Percentiles rank a stretch among this genome's conserved stretches.
Conservation (phyloP, 1,140 invertebrate species). For the Lordiphosa mommai region DNA sequence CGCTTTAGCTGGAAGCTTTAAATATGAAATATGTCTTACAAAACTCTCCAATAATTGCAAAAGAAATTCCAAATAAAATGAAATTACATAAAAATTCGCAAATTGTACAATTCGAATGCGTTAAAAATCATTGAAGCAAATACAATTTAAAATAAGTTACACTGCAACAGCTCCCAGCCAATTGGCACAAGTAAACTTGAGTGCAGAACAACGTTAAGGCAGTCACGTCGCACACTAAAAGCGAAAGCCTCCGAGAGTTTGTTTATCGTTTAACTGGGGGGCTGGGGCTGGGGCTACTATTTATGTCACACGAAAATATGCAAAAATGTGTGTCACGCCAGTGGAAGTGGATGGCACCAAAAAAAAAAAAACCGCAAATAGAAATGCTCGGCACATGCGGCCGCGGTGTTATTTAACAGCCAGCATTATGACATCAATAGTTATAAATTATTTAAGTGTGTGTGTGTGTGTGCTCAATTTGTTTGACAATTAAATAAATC, state of each 20-base stretch:
- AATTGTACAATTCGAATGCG: constrained; percentile 10
- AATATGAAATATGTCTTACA: too few relatives aligned
- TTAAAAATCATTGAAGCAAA: constrained; percentile 4
- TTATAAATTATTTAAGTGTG: constrained; percentile 30
- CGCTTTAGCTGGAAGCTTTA: too few relatives aligned
- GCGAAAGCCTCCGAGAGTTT: constrained; percentile 48
- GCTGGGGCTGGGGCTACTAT: constrained; percentile 21
- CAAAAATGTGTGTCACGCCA: constrained; percentile 64
- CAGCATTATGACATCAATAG: constrained; percentile 66
- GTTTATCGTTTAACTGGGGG: constrained; percentile 44
- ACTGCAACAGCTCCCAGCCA: too few relatives aligned
- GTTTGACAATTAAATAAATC: constrained; percentile 54
- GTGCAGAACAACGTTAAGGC: constrained; percentile 35
- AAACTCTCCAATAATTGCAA: too few relatives aligned
- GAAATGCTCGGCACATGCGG: constrained; percentile 55
- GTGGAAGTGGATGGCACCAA: constrained; percentile 46
- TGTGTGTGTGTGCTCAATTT: constrained; percentile 36
- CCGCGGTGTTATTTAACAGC: constrained; percentile 56
- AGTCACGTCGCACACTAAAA: constrained; percentile 56
- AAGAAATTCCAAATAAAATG: too few relatives aligned
- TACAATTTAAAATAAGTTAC: constrained; percentile 15
- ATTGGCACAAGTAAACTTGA: neutral
- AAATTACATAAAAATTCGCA: too few relatives aligned
- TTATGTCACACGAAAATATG: constrained; percentile 54
- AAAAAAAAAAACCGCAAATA: constrained; percentile 48